Evolutionary conservation across 2,797 vertebrate species (phyloP), one percentile per base, ranked within the genome.

Genomic region (Gadopsis marmoratus): DNA sequence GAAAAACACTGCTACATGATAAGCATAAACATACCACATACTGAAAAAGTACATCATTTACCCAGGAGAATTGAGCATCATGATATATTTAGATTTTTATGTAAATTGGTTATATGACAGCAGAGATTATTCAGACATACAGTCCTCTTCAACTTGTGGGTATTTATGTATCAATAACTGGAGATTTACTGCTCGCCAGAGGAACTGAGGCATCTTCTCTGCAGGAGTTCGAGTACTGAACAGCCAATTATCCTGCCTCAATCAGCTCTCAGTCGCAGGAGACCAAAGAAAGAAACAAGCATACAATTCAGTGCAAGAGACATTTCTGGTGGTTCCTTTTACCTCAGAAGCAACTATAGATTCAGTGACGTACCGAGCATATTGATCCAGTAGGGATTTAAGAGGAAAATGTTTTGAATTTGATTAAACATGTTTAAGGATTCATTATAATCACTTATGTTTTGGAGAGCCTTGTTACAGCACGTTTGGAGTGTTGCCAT

Each of bases 81-180:
- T 65, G 35, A 76, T 78, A 35, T 55, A 37, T 75, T 93, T 33
- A 87, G 90, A 88, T 74, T 87, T 92, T 86, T 7, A 90, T 91
- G 88, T 35, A 86, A 90, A 81, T 82, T 74, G 75, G 0, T 81
- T 84, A 63, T 73, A 50, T 81, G 69, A 70, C 76, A 81, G 63
- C 16, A 41, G 64, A 54, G 47, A 71, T 72, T 77, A 68, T 74
- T 81, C 53, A 61, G 71, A 75, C 2, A n/a, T 29, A 33, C 33
- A 19, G 59, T 64, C 7, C 51, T 62, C 69, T 78, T 67, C 4
- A 58, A 71, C 41, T 62, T 61, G 62, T 53, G 17, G 23, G 41
- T 83, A 41, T 84, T 77, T 78, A 58, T 62, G 53, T 72, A 64
- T 83, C 76, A 60, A 67, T 75, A 66, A 62, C 39, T 17, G 9